A percentile compares a stretch with the other conserved stretches of the same genome.
Conservation (phyloP, 2,797 vertebrate genomes). For the Onychomys leucogaster region DNA sequence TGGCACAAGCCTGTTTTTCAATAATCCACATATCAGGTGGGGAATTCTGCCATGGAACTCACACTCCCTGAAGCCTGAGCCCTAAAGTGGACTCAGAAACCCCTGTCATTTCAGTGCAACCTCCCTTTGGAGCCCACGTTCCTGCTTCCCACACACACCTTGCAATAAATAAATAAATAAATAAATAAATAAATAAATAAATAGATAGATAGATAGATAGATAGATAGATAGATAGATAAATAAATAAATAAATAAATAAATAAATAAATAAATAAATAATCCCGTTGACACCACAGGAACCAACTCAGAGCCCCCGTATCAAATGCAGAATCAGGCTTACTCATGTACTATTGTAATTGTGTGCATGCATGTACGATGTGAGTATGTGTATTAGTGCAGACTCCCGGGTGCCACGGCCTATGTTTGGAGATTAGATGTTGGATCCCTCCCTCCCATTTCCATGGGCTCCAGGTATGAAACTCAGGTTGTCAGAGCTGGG, state of each 20-base stretch:
- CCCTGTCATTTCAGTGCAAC: not conserved
- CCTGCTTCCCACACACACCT: not conserved
- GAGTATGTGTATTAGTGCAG: not conserved
- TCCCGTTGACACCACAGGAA: not conserved
- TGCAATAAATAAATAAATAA: too few relatives aligned
- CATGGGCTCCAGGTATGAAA: not conserved
- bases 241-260: too few relatives aligned
- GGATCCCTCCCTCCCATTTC: not conserved
- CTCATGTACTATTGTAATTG: not conserved
- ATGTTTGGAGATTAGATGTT: not conserved
- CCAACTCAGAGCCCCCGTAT: not conserved
- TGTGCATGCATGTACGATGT: too few relatives aligned
- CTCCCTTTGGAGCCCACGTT: not conserved
- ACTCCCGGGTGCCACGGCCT: not conserved
- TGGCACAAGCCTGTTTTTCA: not conserved
- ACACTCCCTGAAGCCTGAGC: not conserved
- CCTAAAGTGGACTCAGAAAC: not conserved
- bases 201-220: too few relatives aligned
- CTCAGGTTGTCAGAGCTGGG: not conserved
- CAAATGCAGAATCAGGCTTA: not conserved
- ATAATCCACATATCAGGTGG: too few relatives aligned
- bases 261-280: too few relatives aligned
- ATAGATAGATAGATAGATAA: too few relatives aligned
- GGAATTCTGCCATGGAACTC: not conserved
- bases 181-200: too few relatives aligned